phyloP scores from a whole-genome alignment of 2,113 vertebrate species.

The Oostethus manadensis region DNA sequence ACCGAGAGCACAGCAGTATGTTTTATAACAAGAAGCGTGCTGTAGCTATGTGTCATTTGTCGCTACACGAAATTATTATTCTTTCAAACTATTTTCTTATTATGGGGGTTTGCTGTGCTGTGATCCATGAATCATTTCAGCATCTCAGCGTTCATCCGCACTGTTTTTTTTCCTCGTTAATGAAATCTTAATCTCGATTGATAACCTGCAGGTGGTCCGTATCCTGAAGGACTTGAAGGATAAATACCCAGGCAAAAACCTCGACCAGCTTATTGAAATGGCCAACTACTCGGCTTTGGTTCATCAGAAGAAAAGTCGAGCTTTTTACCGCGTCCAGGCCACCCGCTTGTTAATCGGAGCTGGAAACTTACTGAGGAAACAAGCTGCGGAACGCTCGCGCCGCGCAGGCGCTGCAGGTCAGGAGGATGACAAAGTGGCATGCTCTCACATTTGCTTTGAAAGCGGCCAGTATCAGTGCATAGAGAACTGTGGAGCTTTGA shows the following conservation, averaged over 20 bases:
- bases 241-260: slow-evolving; percentile 87
- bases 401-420: slow-evolving; percentile 15
- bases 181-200: too few relatives aligned
- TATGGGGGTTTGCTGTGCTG: too few relatives aligned
- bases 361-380: slow-evolving; percentile 84
- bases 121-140: too few relatives aligned
- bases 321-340: slow-evolving; percentile 91
- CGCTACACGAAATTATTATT: too few relatives aligned
- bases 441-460: slow-evolving; percentile 84
- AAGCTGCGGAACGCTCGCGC: slow-evolving; percentile 75
- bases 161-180: too few relatives aligned
- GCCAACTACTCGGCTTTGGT: slow-evolving; percentile 86
- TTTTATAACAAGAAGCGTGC: too few relatives aligned
- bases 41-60: too few relatives aligned
- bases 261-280: slow-evolving; percentile 89
- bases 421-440: slow-evolving; percentile 59
- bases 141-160: background rate
- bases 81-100: too few relatives aligned
- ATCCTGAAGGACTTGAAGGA: slow-evolving; percentile 89
- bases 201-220: slow-evolving; percentile 71
- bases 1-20: too few relatives aligned
- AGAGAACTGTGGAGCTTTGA: slow-evolving; percentile 84
- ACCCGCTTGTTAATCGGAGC: slow-evolving; percentile 89
- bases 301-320: slow-evolving; percentile 90
- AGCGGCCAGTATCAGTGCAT: slow-evolving; percentile 84